phyloP scores from a whole-genome alignment of 2,888 invertebrate species.

The Octonoba sinensis region DNA sequence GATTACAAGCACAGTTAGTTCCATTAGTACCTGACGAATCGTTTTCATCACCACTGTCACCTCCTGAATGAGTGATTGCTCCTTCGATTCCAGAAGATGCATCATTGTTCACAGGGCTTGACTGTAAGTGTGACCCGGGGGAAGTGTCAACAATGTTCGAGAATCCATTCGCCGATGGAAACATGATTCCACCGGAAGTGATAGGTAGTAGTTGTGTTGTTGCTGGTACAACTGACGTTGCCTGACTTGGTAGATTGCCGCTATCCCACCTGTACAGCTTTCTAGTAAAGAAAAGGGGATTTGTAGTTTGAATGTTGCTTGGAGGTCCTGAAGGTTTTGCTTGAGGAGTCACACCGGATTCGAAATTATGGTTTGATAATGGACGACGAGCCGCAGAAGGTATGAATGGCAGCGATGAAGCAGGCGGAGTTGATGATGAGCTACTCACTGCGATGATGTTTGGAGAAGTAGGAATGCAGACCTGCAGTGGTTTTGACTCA shows the following conservation, averaged over 20 bases:
- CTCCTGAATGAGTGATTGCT: conserved; percentile 26
- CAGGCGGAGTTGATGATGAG: conserved; percentile 45
- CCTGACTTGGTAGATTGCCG: conserved; percentile 55
- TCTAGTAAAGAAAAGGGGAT: conserved; percentile 34
- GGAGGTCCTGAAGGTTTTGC: background rate
- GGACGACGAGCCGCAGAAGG: conserved; percentile 25
- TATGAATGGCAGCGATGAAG: conserved; percentile 32
- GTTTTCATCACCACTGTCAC: conserved; percentile 35
- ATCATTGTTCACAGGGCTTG: conserved; percentile 56
- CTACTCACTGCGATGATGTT: conserved; percentile 15
- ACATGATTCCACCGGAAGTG: conserved; percentile 53
- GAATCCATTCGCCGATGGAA: conserved; percentile 55
- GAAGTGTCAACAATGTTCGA: conserved; percentile 49
- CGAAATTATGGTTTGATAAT: conserved; percentile 35
- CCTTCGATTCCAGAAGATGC: conserved; percentile 56
- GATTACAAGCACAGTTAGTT: conserved; percentile 84
- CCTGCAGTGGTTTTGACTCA: background rate
- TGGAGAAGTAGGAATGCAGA: background rate
- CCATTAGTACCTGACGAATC: conserved; percentile 46
- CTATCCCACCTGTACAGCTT: conserved; percentile 51
- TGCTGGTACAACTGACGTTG: conserved; percentile 56
- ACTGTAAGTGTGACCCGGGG: conserved; percentile 46
- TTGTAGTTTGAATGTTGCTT: conserved; percentile 20
- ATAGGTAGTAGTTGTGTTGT: conserved; percentile 60
- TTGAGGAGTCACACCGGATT: conserved; percentile 13